Evolutionary conservation across 2,888 invertebrate species (phyloP).

Genomic region (Gibbula magus): DNA sequence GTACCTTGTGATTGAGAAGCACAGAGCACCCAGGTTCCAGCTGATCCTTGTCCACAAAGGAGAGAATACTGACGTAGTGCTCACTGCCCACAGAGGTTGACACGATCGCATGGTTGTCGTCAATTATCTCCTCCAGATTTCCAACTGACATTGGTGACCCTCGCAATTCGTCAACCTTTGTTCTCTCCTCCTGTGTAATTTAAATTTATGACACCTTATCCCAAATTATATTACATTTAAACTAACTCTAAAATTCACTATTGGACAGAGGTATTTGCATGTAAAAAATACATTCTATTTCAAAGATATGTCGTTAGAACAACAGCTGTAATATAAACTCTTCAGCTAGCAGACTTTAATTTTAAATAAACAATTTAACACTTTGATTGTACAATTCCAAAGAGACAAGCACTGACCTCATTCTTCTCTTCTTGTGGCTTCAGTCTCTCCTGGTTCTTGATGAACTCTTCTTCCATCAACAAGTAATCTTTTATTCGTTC

Average conservation of each 20-base stretch:
- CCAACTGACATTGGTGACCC: conserved; percentile 99
- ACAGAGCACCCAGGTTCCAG: conserved; percentile 99
- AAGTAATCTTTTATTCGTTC: conserved; percentile 99
- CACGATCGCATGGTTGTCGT: conserved; percentile 99
- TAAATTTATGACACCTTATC: too few species aligned
- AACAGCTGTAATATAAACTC: too few species aligned
- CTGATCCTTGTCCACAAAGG: conserved; percentile 99
- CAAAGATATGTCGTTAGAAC: too few species aligned
- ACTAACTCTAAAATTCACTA: too few species aligned
- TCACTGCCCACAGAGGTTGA: conserved; percentile 99
- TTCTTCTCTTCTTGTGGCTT: conserved; percentile 99
- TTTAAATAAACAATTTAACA: background rate
- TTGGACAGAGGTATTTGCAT: too few species aligned
- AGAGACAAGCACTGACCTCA: conserved; percentile 78
- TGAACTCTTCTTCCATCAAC: conserved; percentile 99
- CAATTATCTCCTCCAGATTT: conserved; percentile 99
- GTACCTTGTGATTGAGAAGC: conserved; percentile 94
- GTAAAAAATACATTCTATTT: too few species aligned
- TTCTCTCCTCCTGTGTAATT: conserved; percentile 86
- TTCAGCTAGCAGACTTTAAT: too few species aligned
- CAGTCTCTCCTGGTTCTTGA: conserved; percentile 96
- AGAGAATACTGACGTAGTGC: conserved; percentile 98
- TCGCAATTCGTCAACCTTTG: conserved; percentile 97
- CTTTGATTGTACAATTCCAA: background rate
- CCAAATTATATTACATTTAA: too few species aligned